These are phyloP conservation scores for Nomada ferruginata DNA, from an alignment of 2,888 invertebrate genomes.

Conservation along the genomic window DNA sequence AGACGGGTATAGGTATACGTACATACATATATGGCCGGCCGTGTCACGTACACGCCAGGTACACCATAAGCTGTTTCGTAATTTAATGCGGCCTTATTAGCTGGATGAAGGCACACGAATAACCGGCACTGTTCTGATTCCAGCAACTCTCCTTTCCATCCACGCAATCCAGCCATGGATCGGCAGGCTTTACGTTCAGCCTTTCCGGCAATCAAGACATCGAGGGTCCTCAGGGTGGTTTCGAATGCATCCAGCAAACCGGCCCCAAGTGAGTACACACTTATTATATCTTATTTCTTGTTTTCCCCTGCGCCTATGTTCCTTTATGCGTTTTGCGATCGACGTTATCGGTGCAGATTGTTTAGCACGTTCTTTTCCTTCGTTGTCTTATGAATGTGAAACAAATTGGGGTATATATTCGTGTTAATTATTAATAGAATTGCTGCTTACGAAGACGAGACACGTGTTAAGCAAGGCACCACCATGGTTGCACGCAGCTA, in stretches of 20 bases:
- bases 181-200: constrained; percentile 90
- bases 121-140: constrained; percentile 72
- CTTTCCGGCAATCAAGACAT: constrained; percentile 92
- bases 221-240: constrained; percentile 94
- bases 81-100: constrained; percentile 73
- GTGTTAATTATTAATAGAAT: background rate
- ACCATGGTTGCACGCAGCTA: too few species aligned
- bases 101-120: constrained; percentile 66
- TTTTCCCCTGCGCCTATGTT: too few species aligned
- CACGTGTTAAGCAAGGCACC: background rate
- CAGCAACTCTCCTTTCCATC: constrained; percentile 92
- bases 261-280: constrained; percentile 83
- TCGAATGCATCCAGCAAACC: constrained; percentile 94
- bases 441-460: too few species aligned
- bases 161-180: constrained; percentile 85
- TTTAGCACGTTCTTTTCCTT: background rate
- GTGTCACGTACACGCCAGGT: constrained; percentile 57
- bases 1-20: constrained; percentile 12
- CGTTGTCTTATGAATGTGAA: background rate
- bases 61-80: constrained; percentile 67
- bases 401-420: background rate
- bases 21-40: constrained; percentile 40
- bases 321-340: too few species aligned
- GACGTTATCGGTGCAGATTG: background rate
- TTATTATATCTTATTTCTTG: background rate